A percentile compares a stretch with the other conserved stretches of the same genome.
Evolutionary conservation across 2,113 vertebrate genomes (phyloP).

Genomic region (Elgaria multicarinata): DNA sequence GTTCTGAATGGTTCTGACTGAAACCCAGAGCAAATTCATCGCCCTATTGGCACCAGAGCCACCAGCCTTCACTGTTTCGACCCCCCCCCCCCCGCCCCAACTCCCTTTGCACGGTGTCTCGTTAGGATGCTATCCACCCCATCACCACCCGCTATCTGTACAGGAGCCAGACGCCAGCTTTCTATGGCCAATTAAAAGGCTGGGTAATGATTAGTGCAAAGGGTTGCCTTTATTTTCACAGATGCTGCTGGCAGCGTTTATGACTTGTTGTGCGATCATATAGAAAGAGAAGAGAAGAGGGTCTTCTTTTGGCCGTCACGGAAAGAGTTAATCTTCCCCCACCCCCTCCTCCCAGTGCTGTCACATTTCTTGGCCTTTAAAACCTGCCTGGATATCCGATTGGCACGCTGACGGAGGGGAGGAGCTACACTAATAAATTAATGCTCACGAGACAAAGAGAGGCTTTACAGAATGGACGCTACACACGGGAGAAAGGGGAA

Average conservation of each 20-base stretch:
- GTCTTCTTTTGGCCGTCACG: neutral
- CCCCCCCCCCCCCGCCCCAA: neutral
- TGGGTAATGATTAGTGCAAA: neutral
- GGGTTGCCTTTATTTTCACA: neutral
- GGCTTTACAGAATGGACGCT: neutral
- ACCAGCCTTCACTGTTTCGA: no score
- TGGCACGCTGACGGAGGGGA: neutral
- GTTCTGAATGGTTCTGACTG: no score
- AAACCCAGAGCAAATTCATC: no score
- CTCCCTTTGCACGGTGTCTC: neutral
- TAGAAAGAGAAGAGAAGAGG: neutral
- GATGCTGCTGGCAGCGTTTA: neutral
- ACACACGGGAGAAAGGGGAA: no score
- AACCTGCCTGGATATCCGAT: constrained; percentile 16
- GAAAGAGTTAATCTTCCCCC: neutral
- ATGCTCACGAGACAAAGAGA: neutral
- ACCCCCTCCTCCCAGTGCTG: neutral
- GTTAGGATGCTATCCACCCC: no score
- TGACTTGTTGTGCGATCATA: neutral
- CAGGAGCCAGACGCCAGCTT: no score
- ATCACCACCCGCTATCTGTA: neutral
- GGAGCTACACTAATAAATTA: neutral
- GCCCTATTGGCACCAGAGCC: no score
- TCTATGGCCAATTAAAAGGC: neutral
- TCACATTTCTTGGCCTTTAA: constrained; percentile 4